These are phyloP conservation scores for Oegoconia quadripuncta DNA, from an alignment of 2,888 invertebrate species.

Conservation along the genomic window DNA sequence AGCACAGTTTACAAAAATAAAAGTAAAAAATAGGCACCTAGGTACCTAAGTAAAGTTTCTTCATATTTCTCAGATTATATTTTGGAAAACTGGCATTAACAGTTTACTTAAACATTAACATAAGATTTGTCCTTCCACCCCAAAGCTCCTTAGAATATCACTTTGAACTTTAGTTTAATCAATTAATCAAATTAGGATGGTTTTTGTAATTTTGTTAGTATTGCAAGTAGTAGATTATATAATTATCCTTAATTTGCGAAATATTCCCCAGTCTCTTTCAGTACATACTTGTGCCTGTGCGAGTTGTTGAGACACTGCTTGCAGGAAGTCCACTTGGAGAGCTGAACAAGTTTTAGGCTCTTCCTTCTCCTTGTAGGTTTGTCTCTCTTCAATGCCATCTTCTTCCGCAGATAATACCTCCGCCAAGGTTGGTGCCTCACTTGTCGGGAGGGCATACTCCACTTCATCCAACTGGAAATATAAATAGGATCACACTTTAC, in stretches of 20 bases:
- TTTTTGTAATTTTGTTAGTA: not conserved
- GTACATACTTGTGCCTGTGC: constrained; percentile 86
- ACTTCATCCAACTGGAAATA: constrained; percentile 63
- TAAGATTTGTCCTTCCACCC: too few relatives aligned
- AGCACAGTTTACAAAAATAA: too few relatives aligned
- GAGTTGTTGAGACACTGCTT: constrained; percentile 93
- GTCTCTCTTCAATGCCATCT: constrained; percentile 33
- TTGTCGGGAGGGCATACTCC: constrained; percentile 68
- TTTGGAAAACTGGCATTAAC: too few relatives aligned
- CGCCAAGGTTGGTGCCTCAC: constrained; percentile 67
- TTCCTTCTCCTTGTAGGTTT: constrained; percentile 33
- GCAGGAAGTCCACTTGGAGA: constrained; percentile 81
- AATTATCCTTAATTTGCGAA: too few relatives aligned
- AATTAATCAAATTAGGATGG: not conserved
- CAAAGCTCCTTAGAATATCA: too few relatives aligned
- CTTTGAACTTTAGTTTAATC: too few relatives aligned
- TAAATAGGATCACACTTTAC: constrained; percentile 9
- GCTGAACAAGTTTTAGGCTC: constrained; percentile 61
- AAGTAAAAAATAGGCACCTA: too few relatives aligned
- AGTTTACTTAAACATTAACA: too few relatives aligned
- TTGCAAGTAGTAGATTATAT: too few relatives aligned
- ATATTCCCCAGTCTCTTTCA: too few relatives aligned
- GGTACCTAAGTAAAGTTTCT: too few relatives aligned
- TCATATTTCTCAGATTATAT: too few relatives aligned
- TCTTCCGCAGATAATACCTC: constrained; percentile 59